phyloP scores from a whole-genome alignment of 2,888 invertebrate genomes.

The Diarsia dahlii region DNA sequence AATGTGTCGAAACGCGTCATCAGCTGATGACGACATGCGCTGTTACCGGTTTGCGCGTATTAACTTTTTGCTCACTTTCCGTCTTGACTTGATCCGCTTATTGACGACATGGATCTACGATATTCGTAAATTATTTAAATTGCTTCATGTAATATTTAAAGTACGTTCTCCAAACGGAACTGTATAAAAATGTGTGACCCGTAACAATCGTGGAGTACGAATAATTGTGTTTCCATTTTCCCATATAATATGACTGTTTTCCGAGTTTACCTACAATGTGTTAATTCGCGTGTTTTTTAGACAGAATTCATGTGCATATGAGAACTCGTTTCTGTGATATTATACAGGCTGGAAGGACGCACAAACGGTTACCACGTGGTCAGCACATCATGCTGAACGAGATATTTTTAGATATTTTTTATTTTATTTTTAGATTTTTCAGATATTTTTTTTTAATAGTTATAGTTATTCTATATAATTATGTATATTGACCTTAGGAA shows the following conservation, averaged over 20 bases:
- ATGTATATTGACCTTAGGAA: too few species aligned
- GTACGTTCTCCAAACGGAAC: not conserved
- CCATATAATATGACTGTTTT: not conserved
- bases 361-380: not conserved
- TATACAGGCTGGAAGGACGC: not conserved
- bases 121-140: not conserved
- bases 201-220: not conserved
- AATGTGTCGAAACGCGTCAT: constrained; percentile 48
- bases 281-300: not conserved
- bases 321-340: not conserved
- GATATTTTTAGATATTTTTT: too few species aligned
- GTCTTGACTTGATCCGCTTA: constrained; percentile 25
- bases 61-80: constrained; percentile 59
- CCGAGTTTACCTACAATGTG: not conserved
- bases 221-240: constrained; percentile 26
- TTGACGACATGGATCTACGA: not conserved
- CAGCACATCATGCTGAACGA: not conserved
- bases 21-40: constrained; percentile 36
- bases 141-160: not conserved
- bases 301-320: not conserved
- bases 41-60: constrained; percentile 56
- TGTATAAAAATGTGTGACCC: constrained; percentile 15
- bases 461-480: too few species aligned
- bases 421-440: too few species aligned
- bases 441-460: too few species aligned